Evolutionary conservation across 2,113 vertebrate species (phyloP).

Genomic region (Esox niger): DNA sequence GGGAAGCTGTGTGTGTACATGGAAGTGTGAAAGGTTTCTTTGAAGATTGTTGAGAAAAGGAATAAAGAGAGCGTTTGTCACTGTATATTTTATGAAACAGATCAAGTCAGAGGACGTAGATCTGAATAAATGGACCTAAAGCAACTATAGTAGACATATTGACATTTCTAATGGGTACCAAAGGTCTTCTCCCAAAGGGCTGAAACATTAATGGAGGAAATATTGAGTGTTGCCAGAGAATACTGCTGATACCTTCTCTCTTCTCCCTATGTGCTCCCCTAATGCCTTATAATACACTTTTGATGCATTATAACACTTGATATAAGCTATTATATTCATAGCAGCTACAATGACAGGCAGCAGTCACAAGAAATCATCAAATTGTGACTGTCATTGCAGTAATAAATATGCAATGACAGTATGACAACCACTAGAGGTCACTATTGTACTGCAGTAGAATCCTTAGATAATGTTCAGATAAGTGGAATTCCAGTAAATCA

Average conservation of each 20-base stretch:
- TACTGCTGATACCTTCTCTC: too few relatives aligned
- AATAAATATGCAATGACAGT: slow-evolving; percentile 30
- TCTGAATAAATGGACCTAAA: slow-evolving; percentile 59
- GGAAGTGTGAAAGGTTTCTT: too few relatives aligned
- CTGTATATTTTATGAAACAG: slow-evolving; percentile 59
- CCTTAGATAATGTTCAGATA: too few relatives aligned
- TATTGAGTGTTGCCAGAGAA: slow-evolving; percentile 76
- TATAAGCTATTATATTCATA: too few relatives aligned
- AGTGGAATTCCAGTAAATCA: too few relatives aligned
- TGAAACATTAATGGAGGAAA: slow-evolving; percentile 70
- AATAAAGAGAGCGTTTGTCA: slow-evolving; percentile 20
- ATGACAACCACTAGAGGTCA: slow-evolving; percentile 56
- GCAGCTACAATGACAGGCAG: neutral
- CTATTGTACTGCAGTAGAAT: slow-evolving; percentile 48
- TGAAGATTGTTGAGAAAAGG: too few relatives aligned
- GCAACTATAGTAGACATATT: slow-evolving; percentile 73
- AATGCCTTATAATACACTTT: too few relatives aligned
- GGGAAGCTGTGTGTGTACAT: too few relatives aligned
- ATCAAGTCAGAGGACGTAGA: slow-evolving; percentile 61
- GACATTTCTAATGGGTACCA: slow-evolving; percentile 73
- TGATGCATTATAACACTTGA: too few relatives aligned
- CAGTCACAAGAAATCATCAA: too few relatives aligned
- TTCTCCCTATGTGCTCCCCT: too few relatives aligned
- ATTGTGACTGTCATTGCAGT: too few relatives aligned
- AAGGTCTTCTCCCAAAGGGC: slow-evolving; percentile 71